Evolutionary conservation across 2,797 vertebrate species (phyloP).

Genomic region (Orestias chungarensis): DNA sequence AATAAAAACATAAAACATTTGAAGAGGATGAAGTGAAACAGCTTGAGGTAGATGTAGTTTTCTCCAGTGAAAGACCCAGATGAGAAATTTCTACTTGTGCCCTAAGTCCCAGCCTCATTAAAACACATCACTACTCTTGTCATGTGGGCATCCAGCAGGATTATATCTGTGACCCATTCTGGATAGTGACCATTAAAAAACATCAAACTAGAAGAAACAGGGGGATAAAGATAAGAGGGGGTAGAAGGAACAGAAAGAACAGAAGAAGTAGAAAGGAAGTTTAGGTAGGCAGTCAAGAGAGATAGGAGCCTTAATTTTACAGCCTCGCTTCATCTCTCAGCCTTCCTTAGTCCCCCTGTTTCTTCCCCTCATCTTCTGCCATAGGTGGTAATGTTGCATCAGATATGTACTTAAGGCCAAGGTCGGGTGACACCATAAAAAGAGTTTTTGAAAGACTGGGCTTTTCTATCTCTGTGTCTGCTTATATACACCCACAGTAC

Average conservation of each 20-base stretch:
- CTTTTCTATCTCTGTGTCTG: constrained; percentile 13
- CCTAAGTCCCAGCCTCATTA: constrained; percentile 71
- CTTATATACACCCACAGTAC: not conserved
- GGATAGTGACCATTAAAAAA: constrained; percentile 67
- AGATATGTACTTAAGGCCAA: constrained; percentile 75
- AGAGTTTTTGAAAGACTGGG: constrained; percentile 41
- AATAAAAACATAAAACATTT: constrained; percentile 48
- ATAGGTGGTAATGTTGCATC: constrained; percentile 72
- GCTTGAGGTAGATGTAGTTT: constrained; percentile 42
- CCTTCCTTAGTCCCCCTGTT: constrained; percentile 20
- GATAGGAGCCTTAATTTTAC: constrained; percentile 45
- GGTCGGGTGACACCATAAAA: constrained; percentile 63
- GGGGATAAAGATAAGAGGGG: constrained; percentile 61
- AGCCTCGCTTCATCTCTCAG: constrained; percentile 40
- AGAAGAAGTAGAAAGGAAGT: constrained; percentile 31
- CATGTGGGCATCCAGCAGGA: constrained; percentile 67
- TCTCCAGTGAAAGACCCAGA: constrained; percentile 48
- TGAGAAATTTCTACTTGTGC: constrained; percentile 64
- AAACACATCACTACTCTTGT: constrained; percentile 73
- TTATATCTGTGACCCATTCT: constrained; percentile 63
- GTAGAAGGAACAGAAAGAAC: constrained; percentile 40
- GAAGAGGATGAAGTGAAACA: constrained; percentile 27
- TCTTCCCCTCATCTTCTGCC: constrained; percentile 51
- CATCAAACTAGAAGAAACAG: constrained; percentile 60
- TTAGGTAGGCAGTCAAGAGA: constrained; percentile 35